Evolutionary conservation across 2,797 vertebrate genomes (phyloP), one percentile per base, ranked within the genome.

Genomic region (Brachyrhaphis roseni): DNA sequence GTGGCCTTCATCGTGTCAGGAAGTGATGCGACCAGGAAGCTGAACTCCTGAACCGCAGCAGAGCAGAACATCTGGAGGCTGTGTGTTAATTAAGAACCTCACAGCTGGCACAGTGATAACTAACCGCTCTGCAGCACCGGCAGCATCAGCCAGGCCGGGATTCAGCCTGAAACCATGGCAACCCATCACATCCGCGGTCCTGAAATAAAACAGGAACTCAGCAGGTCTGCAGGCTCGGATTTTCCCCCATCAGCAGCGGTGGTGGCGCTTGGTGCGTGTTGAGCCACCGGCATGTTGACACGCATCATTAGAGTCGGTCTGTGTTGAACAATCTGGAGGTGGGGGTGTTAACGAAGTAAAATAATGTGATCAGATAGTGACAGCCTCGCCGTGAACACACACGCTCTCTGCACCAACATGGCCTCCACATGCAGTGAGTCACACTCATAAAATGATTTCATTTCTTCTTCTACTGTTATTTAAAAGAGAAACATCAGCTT

Each of bases 151-250:
- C 87, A 91, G 86, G 91, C 86, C 91, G 86, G 88, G 87, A 92
- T 85, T 84, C 86, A 82, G 90, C 88, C 89, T 84, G 92, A 88
- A 91, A 91, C 92, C 91, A 92, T 92, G 91, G 92, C 86, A 93
- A 93, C 92, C 78, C 68, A 79, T 85, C 82, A 72, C 73, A 74
- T 46, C 83, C 88, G 68, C 83, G 82, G 80, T 87, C 92, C 91
- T 86, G 85, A 82, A 82, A 87, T 89, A 81, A 82, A 88, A 64
- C 80, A n/a, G 86, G 78, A 77, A 80, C 90, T 84, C 91, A 84
- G 90, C 90, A 83, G 88, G 88, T 90, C 87, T 74, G 82, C 23
- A 49, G 81, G 76, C 86, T 86, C 84, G 49, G 64, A 39, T 68
- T 70, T 13, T n/a, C 66, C 64, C 66, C 39, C 66, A 41, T 68